phyloP scores from a whole-genome alignment of 2,888 invertebrate species.

The Aspidiotus rigidus region DNA sequence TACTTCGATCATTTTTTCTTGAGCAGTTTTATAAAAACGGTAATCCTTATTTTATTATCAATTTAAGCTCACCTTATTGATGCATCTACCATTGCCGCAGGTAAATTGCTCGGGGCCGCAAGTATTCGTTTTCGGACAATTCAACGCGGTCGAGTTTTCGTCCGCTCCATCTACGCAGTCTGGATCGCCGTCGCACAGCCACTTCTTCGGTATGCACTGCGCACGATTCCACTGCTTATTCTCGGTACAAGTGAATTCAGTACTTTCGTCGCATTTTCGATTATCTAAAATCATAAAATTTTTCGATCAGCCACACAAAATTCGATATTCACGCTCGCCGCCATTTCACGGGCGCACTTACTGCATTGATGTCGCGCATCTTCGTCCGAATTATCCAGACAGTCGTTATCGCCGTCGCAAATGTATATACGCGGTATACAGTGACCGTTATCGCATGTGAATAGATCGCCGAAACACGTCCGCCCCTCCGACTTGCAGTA shows the following conservation, averaged over 20 bases:
- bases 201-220: conserved; percentile 85
- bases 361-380: conserved; percentile 82
- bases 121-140: conserved; percentile 73
- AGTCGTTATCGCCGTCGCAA: conserved; percentile 92
- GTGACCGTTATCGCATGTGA: conserved; percentile 92
- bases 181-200: conserved; percentile 94
- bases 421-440: conserved; percentile 91
- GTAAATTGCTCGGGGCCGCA: conserved; percentile 86
- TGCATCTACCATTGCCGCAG: conserved; percentile 86
- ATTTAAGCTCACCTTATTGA: conserved; percentile 54
- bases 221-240: conserved; percentile 87
- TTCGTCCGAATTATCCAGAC: conserved; percentile 87
- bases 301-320: background rate
- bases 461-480: conserved; percentile 90
- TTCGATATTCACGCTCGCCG: background rate
- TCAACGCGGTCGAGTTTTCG: conserved; percentile 72
- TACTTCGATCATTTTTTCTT: no score
- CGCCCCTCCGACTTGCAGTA: conserved; percentile 86
- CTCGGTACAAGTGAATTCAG: conserved; percentile 80
- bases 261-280: conserved; percentile 84
- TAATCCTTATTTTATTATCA: no score
- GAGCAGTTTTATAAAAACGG: no score
- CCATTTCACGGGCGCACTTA: conserved; percentile 42
- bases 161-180: conserved; percentile 91
- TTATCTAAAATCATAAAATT: conserved; percentile 52